Conservation (phyloP, 1,140 invertebrate species). For the Cecropterus lyciades region DNA sequence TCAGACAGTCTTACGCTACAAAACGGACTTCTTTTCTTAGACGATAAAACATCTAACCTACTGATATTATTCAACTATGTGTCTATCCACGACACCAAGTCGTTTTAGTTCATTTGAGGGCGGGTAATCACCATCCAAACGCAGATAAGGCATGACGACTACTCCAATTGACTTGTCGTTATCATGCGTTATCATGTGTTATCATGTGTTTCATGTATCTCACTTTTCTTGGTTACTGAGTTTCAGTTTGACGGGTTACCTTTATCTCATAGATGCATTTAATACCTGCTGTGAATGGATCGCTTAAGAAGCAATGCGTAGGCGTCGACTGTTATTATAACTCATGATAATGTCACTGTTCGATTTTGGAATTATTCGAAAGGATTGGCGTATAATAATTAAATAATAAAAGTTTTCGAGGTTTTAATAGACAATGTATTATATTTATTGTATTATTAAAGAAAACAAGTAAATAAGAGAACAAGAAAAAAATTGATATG, state of each 20-base stretch:
- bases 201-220: slow-evolving; percentile 23
- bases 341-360: neutral
- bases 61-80: neutral
- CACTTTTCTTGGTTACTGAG: too few relatives aligned
- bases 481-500: too few relatives aligned
- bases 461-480: too few relatives aligned
- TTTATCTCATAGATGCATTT: neutral
- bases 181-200: slow-evolving; percentile 31
- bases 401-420: too few relatives aligned
- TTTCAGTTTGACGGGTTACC: slow-evolving; percentile 23
- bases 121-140: slow-evolving; percentile 30
- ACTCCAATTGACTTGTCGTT: slow-evolving; percentile 35
- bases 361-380: too few relatives aligned
- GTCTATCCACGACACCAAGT: slow-evolving; percentile 39
- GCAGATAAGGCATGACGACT: slow-evolving; percentile 28
- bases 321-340: neutral
- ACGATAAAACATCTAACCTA: neutral
- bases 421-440: too few relatives aligned
- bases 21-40: too few relatives aligned
- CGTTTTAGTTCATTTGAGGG: slow-evolving; percentile 60
- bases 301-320: neutral
- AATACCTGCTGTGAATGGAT: neutral
- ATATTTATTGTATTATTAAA: too few relatives aligned
- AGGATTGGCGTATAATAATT: too few relatives aligned
- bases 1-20: too few relatives aligned